Percentiles rank a stretch among this genome's conserved stretches.
Conservation (phyloP, 2,888 invertebrate genomes). For the Glaucopsyche alexis region DNA sequence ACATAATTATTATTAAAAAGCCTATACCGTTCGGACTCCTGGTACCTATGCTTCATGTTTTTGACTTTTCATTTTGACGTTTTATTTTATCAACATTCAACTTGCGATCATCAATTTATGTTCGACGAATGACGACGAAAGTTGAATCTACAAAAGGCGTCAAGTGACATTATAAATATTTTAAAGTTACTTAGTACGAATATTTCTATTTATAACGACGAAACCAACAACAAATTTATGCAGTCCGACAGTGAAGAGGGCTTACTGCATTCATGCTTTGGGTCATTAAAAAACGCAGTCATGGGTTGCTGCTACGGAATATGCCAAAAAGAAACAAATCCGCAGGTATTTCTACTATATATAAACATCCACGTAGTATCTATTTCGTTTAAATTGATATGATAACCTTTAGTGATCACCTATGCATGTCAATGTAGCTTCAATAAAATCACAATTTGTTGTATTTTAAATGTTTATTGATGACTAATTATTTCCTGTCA, state of each 20-base stretch:
- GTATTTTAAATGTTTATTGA: neutral
- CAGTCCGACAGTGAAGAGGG: conserved; percentile 71
- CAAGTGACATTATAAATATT: conserved; percentile 16
- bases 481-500: neutral
- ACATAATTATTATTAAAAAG: too few species aligned
- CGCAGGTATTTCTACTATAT: conserved; percentile 76
- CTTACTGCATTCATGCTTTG: conserved; percentile 75
- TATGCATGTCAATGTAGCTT: neutral
- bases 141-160: neutral
- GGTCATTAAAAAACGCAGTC: conserved; percentile 69
- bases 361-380: conserved; percentile 29
- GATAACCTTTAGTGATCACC: neutral
- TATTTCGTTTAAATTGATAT: neutral
- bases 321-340: conserved; percentile 84
- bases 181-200: conserved; percentile 49
- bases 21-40: too few species aligned
- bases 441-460: neutral
- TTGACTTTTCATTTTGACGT: neutral
- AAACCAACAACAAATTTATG: conserved; percentile 70
- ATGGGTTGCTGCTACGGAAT: conserved; percentile 87
- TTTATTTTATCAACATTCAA: neutral
- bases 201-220: conserved; percentile 70
- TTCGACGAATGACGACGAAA: neutral
- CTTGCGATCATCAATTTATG: neutral
- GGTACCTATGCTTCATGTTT: too few species aligned